Evolutionary conservation across 2,797 vertebrate species (phyloP), one percentile per base, ranked within the genome.

Genomic region (Myripristis murdjan): DNA sequence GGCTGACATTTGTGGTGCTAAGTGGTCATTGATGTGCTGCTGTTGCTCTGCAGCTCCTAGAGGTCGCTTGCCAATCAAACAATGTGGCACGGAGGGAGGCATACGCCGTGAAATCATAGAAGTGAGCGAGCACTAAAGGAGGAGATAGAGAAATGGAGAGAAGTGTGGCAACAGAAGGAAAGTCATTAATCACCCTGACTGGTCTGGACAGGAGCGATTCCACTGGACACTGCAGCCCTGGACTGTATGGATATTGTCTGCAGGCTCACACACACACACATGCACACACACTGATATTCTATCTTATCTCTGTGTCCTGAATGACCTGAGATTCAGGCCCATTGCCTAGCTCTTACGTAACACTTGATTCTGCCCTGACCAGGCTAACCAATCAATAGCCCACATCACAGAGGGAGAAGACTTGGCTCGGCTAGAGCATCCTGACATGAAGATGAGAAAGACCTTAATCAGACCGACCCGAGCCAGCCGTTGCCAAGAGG

Each of bases 121-220:
- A 35, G 53, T 55, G 53, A 55, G 33, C 5, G n/a, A 11, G 33
- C 16, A 5, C 28, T 5, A 35, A 55, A 20, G 16, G 33, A 55
- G 11, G 18, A 55, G 53, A 35, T 9, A n/a, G n/a, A 4, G 23
- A 14, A 22, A 20, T 14, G 53, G 12, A 20, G 33, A 55, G 22
- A 55, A 55, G 18, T 55, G 53, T 11, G 18, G 53, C 15, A 33
- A 15, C 16, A 15, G 26, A 47, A 15, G 26, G 44, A 47, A 61
- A 61, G 58, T 61, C 58, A 61, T 61, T 48, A 46, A 61, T 61
- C 58, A 61, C 26, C 26, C 26, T 60, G 58, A 61, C 26, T 61
- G 43, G 7, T 31, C 41, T 47, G 26, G 44, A 61, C 57, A 59
- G 39, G 39, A 26, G 15, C 16, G 23, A 43, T 59, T 43, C 23